Evolutionary conservation across 1,140 invertebrate species (phyloP).

Genomic region (Nautilus pompilius): DNA sequence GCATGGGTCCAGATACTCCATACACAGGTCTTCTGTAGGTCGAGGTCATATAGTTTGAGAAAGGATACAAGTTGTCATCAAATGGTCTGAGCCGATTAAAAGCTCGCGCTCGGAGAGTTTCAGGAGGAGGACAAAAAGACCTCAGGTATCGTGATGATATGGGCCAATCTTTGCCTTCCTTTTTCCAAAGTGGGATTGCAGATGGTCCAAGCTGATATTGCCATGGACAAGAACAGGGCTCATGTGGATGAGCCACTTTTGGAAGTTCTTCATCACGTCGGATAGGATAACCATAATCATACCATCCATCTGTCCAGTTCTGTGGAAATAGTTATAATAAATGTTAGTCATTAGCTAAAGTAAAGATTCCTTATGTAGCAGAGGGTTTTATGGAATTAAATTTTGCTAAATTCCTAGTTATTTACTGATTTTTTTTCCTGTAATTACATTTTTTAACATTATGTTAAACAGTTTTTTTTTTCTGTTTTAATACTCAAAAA

Average conservation of each 20-base stretch:
- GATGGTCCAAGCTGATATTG: conserved; percentile 35
- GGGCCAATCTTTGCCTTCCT: conserved; percentile 45
- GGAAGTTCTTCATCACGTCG: conserved; percentile 36
- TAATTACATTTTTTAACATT: too few species aligned
- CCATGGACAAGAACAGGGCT: conserved; percentile 40
- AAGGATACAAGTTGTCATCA: conserved; percentile 40
- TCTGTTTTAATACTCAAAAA: too few species aligned
- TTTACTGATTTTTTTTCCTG: too few species aligned
- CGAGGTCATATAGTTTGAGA: conserved; percentile 49
- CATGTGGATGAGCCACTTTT: conserved; percentile 28
- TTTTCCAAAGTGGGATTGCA: conserved; percentile 34
- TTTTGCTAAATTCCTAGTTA: too few species aligned
- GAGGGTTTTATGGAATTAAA: too few species aligned
- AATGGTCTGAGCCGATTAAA: conserved; percentile 34
- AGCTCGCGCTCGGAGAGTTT: conserved; percentile 37
- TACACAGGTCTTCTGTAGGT: conserved; percentile 45
- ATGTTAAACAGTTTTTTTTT: too few species aligned
- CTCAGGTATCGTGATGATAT: conserved; percentile 13
- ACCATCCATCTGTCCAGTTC: conserved; percentile 52
- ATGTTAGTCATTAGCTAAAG: background rate
- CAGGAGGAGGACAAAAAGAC: conserved; percentile 30
- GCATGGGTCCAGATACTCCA: conserved; percentile 43
- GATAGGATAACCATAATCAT: conserved; percentile 37
- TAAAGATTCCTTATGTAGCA: background rate
- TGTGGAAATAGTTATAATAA: conserved; percentile 11